These are phyloP conservation scores for Muschampia plurimacula DNA, from an alignment of 2,888 invertebrate species.

Conservation along the genomic window DNA sequence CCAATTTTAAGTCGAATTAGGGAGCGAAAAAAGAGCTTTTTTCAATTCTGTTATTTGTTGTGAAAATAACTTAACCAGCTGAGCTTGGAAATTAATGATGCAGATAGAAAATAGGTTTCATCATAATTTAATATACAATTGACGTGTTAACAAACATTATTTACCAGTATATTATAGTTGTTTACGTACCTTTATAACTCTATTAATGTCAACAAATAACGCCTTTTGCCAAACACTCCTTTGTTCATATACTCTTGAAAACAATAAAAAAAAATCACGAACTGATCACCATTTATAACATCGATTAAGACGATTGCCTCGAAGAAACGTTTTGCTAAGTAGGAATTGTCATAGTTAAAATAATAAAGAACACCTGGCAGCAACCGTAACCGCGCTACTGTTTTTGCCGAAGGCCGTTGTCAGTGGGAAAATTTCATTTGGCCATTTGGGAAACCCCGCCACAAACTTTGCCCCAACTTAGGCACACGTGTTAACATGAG, in stretches of 20 bases:
- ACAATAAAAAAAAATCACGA: conserved; percentile 6
- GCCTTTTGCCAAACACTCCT: background rate
- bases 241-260: conserved; percentile 1
- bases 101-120: background rate
- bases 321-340: conserved; percentile 56
- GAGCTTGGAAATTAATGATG: background rate
- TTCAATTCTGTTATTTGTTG: background rate
- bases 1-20: background rate
- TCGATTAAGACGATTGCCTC: conserved; percentile 10
- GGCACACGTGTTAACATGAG: conserved; percentile 80
- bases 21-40: background rate
- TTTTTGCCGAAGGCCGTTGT: conserved; percentile 61
- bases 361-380: conserved; percentile 61
- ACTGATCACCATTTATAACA: conserved; percentile 12
- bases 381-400: conserved; percentile 46
- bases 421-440: conserved; percentile 82
- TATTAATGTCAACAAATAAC: background rate
- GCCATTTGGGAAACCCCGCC: conserved; percentile 59
- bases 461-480: conserved; percentile 71
- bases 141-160: too few relatives aligned
- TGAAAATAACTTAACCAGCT: background rate
- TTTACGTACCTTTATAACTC: too few relatives aligned
- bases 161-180: too few relatives aligned
- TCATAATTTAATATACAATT: background rate
- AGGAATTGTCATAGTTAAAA: conserved; percentile 52